A percentile compares a stretch with the other conserved stretches of the same genome.
Conservation (phyloP, 2,113 vertebrate species). For the Oreotrochilus melanogaster region DNA sequence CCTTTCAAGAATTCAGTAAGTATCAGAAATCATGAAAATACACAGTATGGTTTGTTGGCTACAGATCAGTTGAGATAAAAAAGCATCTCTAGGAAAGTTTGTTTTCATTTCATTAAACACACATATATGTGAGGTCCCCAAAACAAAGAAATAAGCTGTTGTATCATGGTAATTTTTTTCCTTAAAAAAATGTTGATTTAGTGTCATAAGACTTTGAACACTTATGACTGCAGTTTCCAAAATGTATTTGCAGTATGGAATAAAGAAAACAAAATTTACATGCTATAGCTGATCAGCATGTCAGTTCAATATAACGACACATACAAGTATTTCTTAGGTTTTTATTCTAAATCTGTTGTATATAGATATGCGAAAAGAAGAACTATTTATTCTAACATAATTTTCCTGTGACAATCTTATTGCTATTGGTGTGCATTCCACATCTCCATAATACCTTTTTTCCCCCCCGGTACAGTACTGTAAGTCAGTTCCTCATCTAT, state of each 20-base stretch:
- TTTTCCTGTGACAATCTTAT: not conserved
- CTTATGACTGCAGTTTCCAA: not conserved
- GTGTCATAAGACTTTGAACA: not conserved
- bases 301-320: not conserved
- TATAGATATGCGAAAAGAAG: not conserved
- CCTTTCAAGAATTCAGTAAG: not conserved
- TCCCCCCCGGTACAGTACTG: not conserved
- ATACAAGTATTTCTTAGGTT: not conserved
- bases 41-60: not conserved
- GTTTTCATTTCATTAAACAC: not conserved
- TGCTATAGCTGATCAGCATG: not conserved
- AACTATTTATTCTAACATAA: not conserved
- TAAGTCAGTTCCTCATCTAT: not conserved
- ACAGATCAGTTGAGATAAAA: not conserved
- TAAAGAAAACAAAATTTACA: not conserved
- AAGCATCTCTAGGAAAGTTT: not conserved
- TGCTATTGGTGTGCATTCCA: not conserved
- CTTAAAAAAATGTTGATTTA: not conserved
- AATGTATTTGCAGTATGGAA: not conserved
- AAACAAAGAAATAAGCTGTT: not conserved
- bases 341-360: conserved; percentile 17
- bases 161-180: not conserved
- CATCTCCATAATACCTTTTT: not conserved
- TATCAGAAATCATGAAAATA: not conserved
- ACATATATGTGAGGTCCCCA: not conserved